These are phyloP conservation scores for Lepeophtheirus nordmannii DNA, from an alignment of 2,888 invertebrate species.

Conservation along the genomic window DNA sequence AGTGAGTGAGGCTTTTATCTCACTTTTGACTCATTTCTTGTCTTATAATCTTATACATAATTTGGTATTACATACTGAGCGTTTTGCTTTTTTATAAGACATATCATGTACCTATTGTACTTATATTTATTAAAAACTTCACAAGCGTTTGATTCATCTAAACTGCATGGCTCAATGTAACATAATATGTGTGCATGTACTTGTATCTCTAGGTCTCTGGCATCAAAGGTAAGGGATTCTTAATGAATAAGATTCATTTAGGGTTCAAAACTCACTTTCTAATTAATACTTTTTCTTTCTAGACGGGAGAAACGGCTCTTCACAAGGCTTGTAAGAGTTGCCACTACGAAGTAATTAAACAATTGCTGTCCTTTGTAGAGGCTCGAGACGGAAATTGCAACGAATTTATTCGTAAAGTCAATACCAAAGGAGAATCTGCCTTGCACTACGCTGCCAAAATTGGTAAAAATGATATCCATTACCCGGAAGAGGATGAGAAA, in stretches of 20 bases:
- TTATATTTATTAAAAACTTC: too few species aligned
- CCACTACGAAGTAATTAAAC: conserved; percentile 62
- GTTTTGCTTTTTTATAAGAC: too few species aligned
- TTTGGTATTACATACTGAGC: too few species aligned
- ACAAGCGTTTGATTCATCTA: too few species aligned
- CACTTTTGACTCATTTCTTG: too few species aligned
- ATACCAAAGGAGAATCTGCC: conserved; percentile 81
- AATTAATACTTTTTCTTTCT: conserved; percentile 28
- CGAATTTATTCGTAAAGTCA: conserved; percentile 37
- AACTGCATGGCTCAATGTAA: too few species aligned
- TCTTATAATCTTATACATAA: too few species aligned
- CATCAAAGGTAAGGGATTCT: too few species aligned
- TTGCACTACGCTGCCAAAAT: conserved; percentile 88
- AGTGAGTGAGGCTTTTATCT: too few species aligned
- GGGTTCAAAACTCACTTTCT: neutral
- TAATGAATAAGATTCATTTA: neutral
- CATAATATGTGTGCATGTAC: too few species aligned
- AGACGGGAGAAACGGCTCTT: conserved; percentile 87
- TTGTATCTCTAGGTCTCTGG: too few species aligned
- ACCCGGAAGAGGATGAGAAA: conserved; percentile 55
- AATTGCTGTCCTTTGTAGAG: conserved; percentile 67
- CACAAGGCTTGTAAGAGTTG: conserved; percentile 68
- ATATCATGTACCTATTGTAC: too few species aligned
- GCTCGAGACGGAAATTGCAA: conserved; percentile 36
- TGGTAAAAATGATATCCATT: conserved; percentile 59